phyloP scores from a whole-genome alignment of 30 jellyfish, hydroid and myxozoan species.

The Clytia hemisphaerica region DNA sequence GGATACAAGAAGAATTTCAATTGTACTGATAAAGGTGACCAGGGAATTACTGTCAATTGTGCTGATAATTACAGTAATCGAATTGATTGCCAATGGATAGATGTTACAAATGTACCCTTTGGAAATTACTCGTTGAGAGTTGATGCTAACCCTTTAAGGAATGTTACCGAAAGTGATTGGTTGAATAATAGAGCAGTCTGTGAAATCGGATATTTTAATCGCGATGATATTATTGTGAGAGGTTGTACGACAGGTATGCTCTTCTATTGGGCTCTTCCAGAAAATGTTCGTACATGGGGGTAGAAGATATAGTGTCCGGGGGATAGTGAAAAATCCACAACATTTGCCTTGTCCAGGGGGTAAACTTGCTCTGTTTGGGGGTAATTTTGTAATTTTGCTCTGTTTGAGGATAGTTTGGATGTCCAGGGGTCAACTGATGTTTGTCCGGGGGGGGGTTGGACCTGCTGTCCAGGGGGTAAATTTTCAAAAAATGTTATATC shows the following conservation, averaged over 20 bases:
- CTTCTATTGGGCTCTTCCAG: too few relatives aligned
- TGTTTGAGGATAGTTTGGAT: neutral
- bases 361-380: too few relatives aligned
- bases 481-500: too few relatives aligned
- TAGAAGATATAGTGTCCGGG: too few relatives aligned
- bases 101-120: conserved; percentile 64
- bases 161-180: conserved; percentile 74
- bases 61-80: conserved; percentile 81
- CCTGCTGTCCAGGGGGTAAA: too few relatives aligned
- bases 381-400: too few relatives aligned
- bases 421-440: too few relatives aligned
- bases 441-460: too few relatives aligned
- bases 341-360: too few relatives aligned
- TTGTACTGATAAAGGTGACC: conserved; percentile 90
- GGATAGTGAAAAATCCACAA: too few relatives aligned
- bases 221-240: conserved; percentile 46
- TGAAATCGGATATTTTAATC: conserved; percentile 54
- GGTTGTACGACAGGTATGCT: conserved; percentile 73
- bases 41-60: conserved; percentile 83
- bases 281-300: too few relatives aligned
- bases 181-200: conserved; percentile 77
- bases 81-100: conserved; percentile 97
- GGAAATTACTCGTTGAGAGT: conserved; percentile 90
- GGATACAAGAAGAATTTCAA: conserved; percentile 69
- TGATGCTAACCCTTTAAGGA: conserved; percentile 56